Evolutionary conservation across 2,888 invertebrate genomes (phyloP).

Genomic region (Anthophora plumipes): DNA sequence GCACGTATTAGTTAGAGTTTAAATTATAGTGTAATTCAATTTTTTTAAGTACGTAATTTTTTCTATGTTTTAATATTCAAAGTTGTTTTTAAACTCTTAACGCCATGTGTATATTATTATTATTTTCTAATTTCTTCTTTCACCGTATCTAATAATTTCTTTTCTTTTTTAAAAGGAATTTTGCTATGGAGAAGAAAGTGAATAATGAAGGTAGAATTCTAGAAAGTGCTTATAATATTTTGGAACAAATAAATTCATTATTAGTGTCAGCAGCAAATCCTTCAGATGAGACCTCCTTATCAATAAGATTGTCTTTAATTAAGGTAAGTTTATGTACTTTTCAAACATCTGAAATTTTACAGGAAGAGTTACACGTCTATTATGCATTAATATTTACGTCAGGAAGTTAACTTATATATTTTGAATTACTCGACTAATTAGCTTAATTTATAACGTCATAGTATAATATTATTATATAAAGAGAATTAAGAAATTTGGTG

Average conservation of each 20-base stretch:
- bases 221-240: slow-evolving; percentile 80
- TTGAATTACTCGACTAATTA: not conserved
- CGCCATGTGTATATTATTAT: not conserved
- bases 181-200: slow-evolving; percentile 77
- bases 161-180: slow-evolving; percentile 66
- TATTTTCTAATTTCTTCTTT: not conserved
- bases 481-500: not conserved
- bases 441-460: not conserved
- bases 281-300: slow-evolving; percentile 88
- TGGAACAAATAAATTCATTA: slow-evolving; percentile 85
- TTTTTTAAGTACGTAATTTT: not conserved
- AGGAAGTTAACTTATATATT: not conserved
- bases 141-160: not conserved
- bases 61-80: not conserved
- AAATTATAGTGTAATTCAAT: not conserved
- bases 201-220: slow-evolving; percentile 70
- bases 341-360: not conserved
- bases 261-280: slow-evolving; percentile 88
- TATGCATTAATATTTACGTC: not conserved
- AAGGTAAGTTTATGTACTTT: slow-evolving; percentile 85
- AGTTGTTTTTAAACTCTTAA: not conserved
- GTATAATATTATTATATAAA: not conserved
- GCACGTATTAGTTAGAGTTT: slow-evolving; percentile 1
- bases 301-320: slow-evolving; percentile 88
- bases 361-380: not conserved